These are phyloP conservation scores for Notolabrus celidotus DNA, from an alignment of 2,797 vertebrate species.

Conservation along the genomic window DNA sequence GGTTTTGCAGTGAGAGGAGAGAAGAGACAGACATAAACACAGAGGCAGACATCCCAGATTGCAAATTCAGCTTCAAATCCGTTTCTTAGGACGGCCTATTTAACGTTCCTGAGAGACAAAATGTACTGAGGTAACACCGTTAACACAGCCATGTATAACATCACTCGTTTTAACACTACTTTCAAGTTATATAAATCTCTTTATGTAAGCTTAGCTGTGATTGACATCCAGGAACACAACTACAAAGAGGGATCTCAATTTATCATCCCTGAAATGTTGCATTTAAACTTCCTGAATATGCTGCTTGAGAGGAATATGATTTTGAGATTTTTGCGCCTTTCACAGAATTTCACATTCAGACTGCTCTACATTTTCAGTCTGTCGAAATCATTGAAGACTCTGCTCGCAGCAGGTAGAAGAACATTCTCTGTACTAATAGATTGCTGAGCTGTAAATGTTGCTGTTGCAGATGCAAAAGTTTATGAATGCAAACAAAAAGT, in stretches of 20 bases:
- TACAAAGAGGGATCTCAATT: too few species aligned
- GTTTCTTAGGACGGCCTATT: background rate
- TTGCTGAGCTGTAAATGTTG: too few species aligned
- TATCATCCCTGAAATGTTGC: too few species aligned
- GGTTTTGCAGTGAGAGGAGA: conserved; percentile 13
- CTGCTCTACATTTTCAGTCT: background rate
- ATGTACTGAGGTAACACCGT: background rate
- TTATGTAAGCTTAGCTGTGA: background rate
- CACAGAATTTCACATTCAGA: background rate
- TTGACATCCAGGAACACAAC: background rate
- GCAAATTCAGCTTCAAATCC: background rate
- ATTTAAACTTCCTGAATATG: too few species aligned
- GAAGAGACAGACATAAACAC: background rate
- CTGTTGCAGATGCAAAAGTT: too few species aligned
- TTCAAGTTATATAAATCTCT: background rate
- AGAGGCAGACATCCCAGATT: background rate
- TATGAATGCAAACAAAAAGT: too few species aligned
- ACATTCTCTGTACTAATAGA: background rate
- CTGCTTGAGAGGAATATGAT: background rate
- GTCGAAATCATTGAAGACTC: too few species aligned
- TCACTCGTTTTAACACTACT: background rate
- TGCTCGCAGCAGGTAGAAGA: background rate
- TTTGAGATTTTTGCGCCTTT: background rate
- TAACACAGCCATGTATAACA: background rate
- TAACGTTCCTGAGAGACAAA: background rate